Evolutionary conservation across 2,888 invertebrate species (phyloP), one percentile per base, ranked within the genome.

Genomic region (Nomada fabriciana): DNA sequence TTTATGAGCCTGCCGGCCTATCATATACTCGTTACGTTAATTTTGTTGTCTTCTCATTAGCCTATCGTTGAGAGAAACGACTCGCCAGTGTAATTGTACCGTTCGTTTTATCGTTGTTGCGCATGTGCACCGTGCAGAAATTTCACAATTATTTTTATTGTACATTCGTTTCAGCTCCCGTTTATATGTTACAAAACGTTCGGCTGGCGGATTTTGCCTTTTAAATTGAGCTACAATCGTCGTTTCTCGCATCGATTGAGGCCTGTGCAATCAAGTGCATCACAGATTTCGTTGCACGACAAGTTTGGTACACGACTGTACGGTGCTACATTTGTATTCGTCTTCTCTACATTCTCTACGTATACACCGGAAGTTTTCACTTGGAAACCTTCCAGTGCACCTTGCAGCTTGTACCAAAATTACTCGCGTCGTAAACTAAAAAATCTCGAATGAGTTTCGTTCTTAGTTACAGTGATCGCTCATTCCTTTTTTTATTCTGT

Each of bases 191-290:
- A 36, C 7, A 5, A 36, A 36, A 36, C 36, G 36, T 36, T 36
- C 36, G 36, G 7, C 1, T 36, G 1, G 36, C 36, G 7, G 36
- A 36, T 36, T 36, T 36, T 36, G 36, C 36, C 36, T 2, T 20
- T 68, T 18, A 36, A 68, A 55, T 36, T 52, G 23, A 53, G 0
- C 42, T 25, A 25, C 20, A 20, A 18, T n/a, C 68, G 13, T 80
- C 57, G 71, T 70, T 80, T 80, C 73, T 76, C 69, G 50, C 64
- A 36, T 42, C 73, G 81, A 81, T 65, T 36, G 36, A 64, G 23
- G 2, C 20, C 42, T 55, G n/a, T 47, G 29, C 42, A 75, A 36
- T 42, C 36, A 73, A 63, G 25, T 69, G 29, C 67, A 18, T 47
- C 68, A 15, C 47, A 13, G 64, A 61, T 11, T 23, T 42, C 25